Percentiles rank a stretch among this genome's conserved stretches.
These are phyloP conservation scores for Salvelinus fontinalis DNA, from an alignment of 2,113 vertebrate species.

Conservation along the genomic window DNA sequence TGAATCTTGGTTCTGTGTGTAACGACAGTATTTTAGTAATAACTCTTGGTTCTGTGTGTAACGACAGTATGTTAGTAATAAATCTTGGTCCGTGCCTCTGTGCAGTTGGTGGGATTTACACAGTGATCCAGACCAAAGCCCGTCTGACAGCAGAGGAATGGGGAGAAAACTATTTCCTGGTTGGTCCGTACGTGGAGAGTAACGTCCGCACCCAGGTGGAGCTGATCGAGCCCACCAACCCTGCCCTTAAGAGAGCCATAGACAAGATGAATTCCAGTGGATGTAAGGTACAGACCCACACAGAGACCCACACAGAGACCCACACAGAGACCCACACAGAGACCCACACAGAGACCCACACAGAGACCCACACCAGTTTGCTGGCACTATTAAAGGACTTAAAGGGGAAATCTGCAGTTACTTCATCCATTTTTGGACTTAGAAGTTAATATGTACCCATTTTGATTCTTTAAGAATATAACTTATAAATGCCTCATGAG, in stretches of 20 bases:
- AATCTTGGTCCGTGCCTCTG: not conserved
- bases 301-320: no score
- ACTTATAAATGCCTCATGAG: no score
- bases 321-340: no score
- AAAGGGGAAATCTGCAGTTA: no score
- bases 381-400: no score
- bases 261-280: constrained; percentile 92
- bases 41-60: no score
- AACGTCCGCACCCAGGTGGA: constrained; percentile 92
- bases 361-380: constrained; percentile 1
- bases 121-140: constrained; percentile 93
- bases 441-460: no score
- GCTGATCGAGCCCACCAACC: constrained; percentile 85
- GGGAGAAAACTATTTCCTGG: constrained; percentile 93
- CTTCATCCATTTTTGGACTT: no score
- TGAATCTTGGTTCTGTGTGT: no score
- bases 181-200: constrained; percentile 89
- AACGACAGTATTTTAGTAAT: no score
- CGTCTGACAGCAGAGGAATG: constrained; percentile 89
- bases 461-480: no score
- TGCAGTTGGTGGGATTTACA: constrained; percentile 92
- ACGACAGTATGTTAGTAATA: not conserved
- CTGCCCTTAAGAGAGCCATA: constrained; percentile 79
- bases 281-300: constrained; percentile 80
- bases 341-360: no score